Evolutionary conservation across 2,113 vertebrate genomes (phyloP).

Genomic region (Parus major): DNA sequence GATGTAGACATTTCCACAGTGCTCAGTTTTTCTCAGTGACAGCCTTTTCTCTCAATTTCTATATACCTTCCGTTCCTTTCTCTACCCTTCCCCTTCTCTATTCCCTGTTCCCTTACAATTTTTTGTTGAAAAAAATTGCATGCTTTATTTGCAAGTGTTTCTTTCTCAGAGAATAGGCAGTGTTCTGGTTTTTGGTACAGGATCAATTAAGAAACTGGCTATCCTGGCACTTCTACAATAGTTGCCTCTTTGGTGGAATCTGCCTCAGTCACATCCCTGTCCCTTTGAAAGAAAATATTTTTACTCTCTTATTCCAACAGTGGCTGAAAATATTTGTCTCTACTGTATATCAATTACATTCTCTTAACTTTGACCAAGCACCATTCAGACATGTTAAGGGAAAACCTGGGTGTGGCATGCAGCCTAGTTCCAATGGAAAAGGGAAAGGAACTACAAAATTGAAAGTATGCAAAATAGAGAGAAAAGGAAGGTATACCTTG

Average conservation of each 20-base stretch:
- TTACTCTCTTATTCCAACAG: background rate
- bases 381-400: background rate
- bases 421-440: background rate
- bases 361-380: background rate
- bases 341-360: background rate
- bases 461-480: background rate
- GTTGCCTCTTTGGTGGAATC: background rate
- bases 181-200: background rate
- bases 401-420: background rate
- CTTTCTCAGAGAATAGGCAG: background rate
- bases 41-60: background rate
- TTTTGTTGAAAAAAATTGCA: background rate
- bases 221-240: background rate
- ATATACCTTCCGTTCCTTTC: background rate
- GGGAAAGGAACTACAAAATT: background rate
- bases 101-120: background rate
- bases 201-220: background rate
- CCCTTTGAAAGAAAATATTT: background rate
- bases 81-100: background rate
- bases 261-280: background rate
- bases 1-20: background rate
- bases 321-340: background rate
- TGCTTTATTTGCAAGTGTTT: background rate
- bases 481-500: background rate
- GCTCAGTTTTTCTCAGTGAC: background rate